A percentile compares a stretch with the other conserved stretches of the same genome.
phyloP scores from a whole-genome alignment of 1,140 invertebrate genomes.

The Drosophila leontia region DNA sequence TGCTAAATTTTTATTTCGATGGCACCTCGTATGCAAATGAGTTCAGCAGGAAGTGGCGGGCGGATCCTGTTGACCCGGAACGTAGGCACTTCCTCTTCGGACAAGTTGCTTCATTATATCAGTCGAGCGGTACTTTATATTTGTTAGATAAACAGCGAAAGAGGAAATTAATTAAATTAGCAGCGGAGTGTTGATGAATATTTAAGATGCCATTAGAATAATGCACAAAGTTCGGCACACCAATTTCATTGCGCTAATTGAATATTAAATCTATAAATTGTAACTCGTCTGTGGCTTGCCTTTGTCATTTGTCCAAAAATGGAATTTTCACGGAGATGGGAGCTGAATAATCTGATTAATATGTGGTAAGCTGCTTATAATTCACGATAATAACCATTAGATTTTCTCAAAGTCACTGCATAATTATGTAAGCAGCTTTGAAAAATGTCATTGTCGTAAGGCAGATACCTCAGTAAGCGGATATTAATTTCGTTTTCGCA shows the following conservation, averaged over 20 bases:
- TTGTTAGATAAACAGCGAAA: constrained; percentile 53
- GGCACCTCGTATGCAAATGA: constrained; percentile 76
- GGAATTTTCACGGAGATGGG: background rate
- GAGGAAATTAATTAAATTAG: constrained; percentile 63
- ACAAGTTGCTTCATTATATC: constrained; percentile 69
- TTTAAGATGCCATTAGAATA: constrained; percentile 31
- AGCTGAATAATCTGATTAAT: constrained; percentile 33
- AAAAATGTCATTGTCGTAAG: constrained; percentile 41
- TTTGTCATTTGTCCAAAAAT: background rate
- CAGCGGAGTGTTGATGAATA: constrained; percentile 39
- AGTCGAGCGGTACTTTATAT: constrained; percentile 14
- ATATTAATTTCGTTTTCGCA: constrained; percentile 59
- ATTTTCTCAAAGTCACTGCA: constrained; percentile 41
- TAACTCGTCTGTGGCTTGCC: background rate
- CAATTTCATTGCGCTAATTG: constrained; percentile 38
- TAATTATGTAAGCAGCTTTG: constrained; percentile 52
- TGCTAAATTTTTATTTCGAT: constrained; percentile 61
- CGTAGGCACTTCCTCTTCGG: constrained; percentile 45
- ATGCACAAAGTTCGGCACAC: constrained; percentile 12
- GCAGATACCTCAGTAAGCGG: constrained; percentile 53
- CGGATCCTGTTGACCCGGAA: constrained; percentile 53
- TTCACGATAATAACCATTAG: constrained; percentile 42
- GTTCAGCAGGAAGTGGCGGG: constrained; percentile 6
- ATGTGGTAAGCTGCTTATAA: constrained; percentile 44
- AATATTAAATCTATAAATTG: constrained; percentile 35